Evolutionary conservation across 2,888 invertebrate genomes (phyloP).

Genomic region (Lycocerus yunnanus): DNA sequence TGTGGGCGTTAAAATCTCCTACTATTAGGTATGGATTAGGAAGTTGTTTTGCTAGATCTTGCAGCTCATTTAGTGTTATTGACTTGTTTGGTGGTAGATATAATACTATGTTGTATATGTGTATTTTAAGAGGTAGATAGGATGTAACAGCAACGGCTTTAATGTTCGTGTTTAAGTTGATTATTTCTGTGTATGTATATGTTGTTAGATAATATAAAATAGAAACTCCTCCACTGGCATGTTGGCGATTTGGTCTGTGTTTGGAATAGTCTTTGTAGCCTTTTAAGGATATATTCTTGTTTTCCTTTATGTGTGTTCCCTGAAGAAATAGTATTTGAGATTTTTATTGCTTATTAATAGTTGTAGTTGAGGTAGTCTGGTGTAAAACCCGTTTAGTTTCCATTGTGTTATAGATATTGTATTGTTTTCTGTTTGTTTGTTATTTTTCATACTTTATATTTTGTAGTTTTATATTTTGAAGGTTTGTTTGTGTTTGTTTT

Average conservation of each 20-base stretch:
- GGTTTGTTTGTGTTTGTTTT: no score
- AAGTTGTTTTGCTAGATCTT: constrained; percentile 5
- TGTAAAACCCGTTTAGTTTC: neutral
- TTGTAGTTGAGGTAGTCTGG: neutral
- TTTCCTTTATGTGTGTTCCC: neutral
- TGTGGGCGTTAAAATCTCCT: constrained; percentile 31
- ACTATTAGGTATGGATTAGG: constrained; percentile 20
- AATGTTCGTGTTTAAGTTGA: neutral
- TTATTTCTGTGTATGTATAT: neutral
- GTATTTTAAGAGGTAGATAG: neutral
- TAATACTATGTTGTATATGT: neutral
- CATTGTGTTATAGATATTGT: neutral
- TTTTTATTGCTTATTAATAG: neutral
- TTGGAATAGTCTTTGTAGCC: neutral
- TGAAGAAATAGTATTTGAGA: neutral
- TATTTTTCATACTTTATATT: no score
- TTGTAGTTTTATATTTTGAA: no score
- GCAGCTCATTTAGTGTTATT: neutral
- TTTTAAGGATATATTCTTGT: neutral
- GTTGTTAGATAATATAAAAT: neutral
- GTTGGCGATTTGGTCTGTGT: neutral
- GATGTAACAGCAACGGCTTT: neutral
- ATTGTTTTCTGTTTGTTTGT: no score
- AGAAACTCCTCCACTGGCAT: neutral
- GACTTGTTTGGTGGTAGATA: neutral